Evolutionary conservation across 2,797 vertebrate genomes (phyloP).

Genomic region (Kryptopterus vitreolus): DNA sequence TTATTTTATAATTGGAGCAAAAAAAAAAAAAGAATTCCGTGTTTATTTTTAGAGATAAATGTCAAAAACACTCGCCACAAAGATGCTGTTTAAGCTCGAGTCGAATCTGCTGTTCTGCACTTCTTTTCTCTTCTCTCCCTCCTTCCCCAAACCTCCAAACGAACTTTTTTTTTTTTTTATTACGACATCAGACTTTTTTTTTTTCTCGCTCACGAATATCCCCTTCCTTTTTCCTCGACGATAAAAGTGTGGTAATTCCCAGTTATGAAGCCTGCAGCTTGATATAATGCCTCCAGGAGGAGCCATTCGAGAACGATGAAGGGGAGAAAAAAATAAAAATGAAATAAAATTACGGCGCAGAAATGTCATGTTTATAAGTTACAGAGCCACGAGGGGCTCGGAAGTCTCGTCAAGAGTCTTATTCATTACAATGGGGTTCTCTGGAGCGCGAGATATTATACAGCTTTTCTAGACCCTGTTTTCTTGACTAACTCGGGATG

Average conservation of each 20-base stretch:
- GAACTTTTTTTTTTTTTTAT: conserved; percentile 8
- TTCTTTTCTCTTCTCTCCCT: too few species aligned
- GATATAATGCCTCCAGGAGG: conserved; percentile 26
- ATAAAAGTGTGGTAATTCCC: conserved; percentile 15
- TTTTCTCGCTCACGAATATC: neutral
- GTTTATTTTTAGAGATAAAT: conserved; percentile 4
- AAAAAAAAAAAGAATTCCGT: neutral
- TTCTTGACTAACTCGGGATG: conserved; percentile 8
- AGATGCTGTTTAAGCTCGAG: neutral
- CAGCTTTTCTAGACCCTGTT: neutral
- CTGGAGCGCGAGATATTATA: conserved; percentile 1
- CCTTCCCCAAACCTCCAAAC: neutral
- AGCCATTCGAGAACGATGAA: neutral
- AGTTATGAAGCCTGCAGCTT: conserved; percentile 5
- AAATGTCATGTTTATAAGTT: conserved; percentile 22
- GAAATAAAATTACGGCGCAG: conserved; percentile 4
- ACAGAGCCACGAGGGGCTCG: neutral
- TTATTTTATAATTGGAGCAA: neutral
- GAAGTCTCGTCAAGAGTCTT: conserved; percentile 19
- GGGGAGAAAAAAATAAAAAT: conserved; percentile 7
- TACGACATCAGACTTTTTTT: neutral
- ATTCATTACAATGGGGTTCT: conserved; percentile 15
- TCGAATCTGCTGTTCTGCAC: neutral
- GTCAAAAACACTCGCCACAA: neutral
- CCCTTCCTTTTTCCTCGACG: conserved; percentile 3